A percentile compares a stretch with the other conserved stretches of the same genome.
Conservation (phyloP, 2,797 vertebrate genomes). For the Paratrypauchen microcephalus region DNA sequence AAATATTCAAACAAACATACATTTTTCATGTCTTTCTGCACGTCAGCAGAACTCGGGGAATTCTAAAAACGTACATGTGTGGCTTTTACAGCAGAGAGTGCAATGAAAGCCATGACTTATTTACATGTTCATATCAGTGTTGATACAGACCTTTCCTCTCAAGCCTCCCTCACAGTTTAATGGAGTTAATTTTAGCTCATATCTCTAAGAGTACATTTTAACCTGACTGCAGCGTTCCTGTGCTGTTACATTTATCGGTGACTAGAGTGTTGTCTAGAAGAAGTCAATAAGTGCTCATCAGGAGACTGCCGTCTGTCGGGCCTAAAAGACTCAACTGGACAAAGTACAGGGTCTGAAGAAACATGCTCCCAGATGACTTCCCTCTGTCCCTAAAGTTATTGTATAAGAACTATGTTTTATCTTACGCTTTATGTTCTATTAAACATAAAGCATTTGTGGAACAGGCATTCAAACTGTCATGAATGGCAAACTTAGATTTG, state of each 20-base stretch:
- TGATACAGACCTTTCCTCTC: slow-evolving; percentile 47
- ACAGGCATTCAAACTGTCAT: too few species aligned
- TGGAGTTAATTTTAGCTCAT: slow-evolving; percentile 24
- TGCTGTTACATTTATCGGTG: slow-evolving; percentile 17
- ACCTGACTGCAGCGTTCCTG: slow-evolving; percentile 21
- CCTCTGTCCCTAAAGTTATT: slow-evolving; percentile 58
- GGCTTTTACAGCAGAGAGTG: slow-evolving; percentile 54
- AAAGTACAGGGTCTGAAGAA: slow-evolving; percentile 45
- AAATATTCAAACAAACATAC: slow-evolving; percentile 78
- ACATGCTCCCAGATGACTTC: slow-evolving; percentile 43
- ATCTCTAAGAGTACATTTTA: slow-evolving; percentile 18
- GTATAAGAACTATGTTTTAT: too few species aligned
- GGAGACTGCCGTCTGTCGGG: slow-evolving; percentile 39
- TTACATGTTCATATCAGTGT: slow-evolving; percentile 67
- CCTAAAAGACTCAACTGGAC: slow-evolving; percentile 24
- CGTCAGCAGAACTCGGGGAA: slow-evolving; percentile 70
- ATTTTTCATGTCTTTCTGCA: slow-evolving; percentile 74
- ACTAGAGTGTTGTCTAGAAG: slow-evolving; percentile 27
- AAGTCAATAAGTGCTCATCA: slow-evolving; percentile 44
- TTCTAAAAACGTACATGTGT: slow-evolving; percentile 67
- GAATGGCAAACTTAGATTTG: too few species aligned
- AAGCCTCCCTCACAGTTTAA: slow-evolving; percentile 32
- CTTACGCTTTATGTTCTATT: too few species aligned
- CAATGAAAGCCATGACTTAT: slow-evolving; percentile 62
- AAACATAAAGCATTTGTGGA: too few species aligned